A percentile compares a stretch with the other conserved stretches of the same genome.
These are phyloP conservation scores for Tangara arthus DNA, from an alignment of 2,797 vertebrate genomes.

Conservation along the genomic window DNA sequence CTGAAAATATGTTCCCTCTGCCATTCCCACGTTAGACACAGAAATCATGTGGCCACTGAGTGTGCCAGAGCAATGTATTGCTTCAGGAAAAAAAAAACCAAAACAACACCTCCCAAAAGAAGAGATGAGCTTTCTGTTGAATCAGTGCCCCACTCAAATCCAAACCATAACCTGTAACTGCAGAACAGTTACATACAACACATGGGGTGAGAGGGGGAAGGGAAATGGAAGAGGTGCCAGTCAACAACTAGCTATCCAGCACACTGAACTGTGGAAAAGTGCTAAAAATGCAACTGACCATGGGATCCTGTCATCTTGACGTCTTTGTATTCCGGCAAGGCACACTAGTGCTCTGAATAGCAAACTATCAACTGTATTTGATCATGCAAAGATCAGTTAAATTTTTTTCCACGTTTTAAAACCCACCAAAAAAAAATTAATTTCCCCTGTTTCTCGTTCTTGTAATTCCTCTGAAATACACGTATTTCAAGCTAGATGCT, in stretches of 20 bases:
- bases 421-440: too few species aligned
- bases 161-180: background rate
- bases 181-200: fast-evolving
- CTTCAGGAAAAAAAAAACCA: background rate
- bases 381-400: background rate
- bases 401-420: background rate
- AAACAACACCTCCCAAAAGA: background rate
- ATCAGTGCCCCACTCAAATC: background rate
- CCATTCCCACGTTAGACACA: background rate
- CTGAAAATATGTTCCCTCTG: background rate
- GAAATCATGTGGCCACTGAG: background rate
- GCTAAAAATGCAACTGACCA: background rate
- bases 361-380: background rate
- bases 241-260: background rate
- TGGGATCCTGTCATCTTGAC: background rate
- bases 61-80: background rate
- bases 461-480: background rate
- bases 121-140: background rate
- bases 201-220: fast-evolving
- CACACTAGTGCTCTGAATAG: background rate
- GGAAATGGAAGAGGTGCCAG: background rate
- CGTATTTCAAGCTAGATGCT: background rate
- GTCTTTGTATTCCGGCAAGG: background rate
- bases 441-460: background rate
- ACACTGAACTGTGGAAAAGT: background rate